Evolutionary conservation across 2,888 invertebrate genomes (phyloP), one percentile per base, ranked within the genome.

Genomic region (Bibio marci): DNA sequence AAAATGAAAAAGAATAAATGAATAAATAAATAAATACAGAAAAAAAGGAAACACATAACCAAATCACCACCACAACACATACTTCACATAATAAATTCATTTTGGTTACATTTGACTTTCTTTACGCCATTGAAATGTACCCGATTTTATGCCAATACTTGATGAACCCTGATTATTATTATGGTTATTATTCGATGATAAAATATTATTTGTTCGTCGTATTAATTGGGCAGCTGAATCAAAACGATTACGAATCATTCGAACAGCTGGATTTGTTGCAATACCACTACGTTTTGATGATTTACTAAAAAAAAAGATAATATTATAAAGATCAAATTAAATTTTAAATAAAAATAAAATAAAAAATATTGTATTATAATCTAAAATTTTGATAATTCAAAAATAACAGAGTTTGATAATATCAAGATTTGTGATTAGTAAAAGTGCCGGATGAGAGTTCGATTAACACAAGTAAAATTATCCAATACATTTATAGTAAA

Each of bases 211-310:
- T 38, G 62, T 62, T 45, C 62, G 53, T 17, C 62, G 52, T 41
- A 62, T 61, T 5, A 62, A 48, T 42, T 62, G 61, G n/a, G 62
- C 62, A 14, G 62, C 62, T 37, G 62, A 62, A 50, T 62, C 62
- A 41, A 62, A 62, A 37, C 62, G 60, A 40, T 59, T 62, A 38
- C 62, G 58, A 46, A 86, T 83, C 43, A 86, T 67, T 48, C 86
- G 68, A 71, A 86, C 73, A 40, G 86, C 86, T 12, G 86, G 86
- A 55, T 86, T 86, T 3, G 83, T 83, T 18, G 85, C 85, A 42
- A 85, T 82, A 2, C 85, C 85, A 52, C 85, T 86, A 42, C 85
- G 70, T 62, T 85, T 85, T 56, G 70, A 71, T 57, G 79, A 80
- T 48, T 73, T 72, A 45, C 59, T 61, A 47, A 30, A 45, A 42